phyloP scores from a whole-genome alignment of 2,888 invertebrate species.

The Hyposoter dolosus region DNA sequence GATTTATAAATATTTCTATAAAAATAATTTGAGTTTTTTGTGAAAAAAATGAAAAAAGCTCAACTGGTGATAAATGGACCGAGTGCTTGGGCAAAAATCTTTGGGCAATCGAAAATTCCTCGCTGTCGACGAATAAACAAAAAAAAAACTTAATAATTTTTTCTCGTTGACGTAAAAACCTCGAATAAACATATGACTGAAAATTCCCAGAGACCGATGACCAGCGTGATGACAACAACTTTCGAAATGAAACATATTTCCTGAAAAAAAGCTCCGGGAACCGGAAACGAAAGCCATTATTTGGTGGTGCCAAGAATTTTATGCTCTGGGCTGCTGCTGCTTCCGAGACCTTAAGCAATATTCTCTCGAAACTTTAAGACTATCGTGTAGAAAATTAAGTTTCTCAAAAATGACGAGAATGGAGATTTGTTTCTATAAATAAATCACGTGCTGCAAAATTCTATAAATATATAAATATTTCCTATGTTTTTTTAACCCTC shows the following conservation, averaged over 20 bases:
- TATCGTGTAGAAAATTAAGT: not conserved
- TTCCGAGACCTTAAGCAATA: no score
- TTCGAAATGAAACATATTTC: not conserved
- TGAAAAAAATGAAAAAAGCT: no score
- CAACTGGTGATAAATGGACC: not conserved
- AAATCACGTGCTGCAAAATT: conserved; percentile 5
- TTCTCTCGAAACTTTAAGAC: not conserved
- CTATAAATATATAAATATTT: no score
- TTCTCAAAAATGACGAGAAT: not conserved
- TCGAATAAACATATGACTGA: conserved; percentile 1
- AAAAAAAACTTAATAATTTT: not conserved
- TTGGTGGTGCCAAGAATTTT: not conserved
- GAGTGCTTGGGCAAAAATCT: not conserved
- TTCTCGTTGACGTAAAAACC: not conserved
- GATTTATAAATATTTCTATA: not conserved
- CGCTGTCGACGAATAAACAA: not conserved
- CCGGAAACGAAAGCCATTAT: conserved; percentile 2
- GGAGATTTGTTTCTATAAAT: conserved; percentile 17
- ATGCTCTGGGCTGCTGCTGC: no score
- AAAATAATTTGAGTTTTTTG: not conserved
- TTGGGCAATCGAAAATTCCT: not conserved
- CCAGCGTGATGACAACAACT: conserved; percentile 1
- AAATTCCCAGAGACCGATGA: not conserved
- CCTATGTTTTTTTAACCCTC: no score
- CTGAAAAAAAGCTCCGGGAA: conserved; percentile 1